Evolutionary conservation across 2,797 vertebrate species (phyloP), one percentile per base, ranked within the genome.

Genomic region (Leptatherina wallacei): DNA sequence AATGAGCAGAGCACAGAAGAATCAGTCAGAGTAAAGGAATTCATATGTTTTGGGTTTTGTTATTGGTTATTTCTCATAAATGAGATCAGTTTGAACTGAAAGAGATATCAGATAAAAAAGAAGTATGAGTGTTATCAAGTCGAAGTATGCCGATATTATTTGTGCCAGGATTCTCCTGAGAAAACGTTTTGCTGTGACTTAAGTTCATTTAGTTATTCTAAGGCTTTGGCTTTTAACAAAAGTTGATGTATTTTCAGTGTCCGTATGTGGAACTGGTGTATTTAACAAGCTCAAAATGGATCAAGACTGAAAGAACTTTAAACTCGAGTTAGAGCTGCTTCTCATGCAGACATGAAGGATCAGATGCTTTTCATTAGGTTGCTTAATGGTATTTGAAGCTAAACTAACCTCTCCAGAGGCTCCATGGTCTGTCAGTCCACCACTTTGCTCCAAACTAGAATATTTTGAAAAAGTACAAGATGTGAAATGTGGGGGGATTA

Each of bases 1-100:
- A 69, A 73, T 58, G 63, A 73, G 63, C 14, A 59, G 49, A 72
- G 55, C 36, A 29, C 51, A 65, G 3, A n/a, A 42, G 52, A 56
- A 38, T 62, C 22, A 32, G 51, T 20, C 51, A 52, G 27, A 2
- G 55, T 29, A 18, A 14, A 61, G 27, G 30, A 54, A 32, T 58
- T 35, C 13, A 24, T 52, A 29, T 60, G 38, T 54, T 59, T n/a
- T 38, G 38, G 33, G 38, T 65, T 69, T 56, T 1, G 14, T 63
- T 18, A 12, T 10, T 24, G n/a, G 22, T 12, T 24, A 12, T 24
- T 11, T 52, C 22, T 24, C 11, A 22, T 4, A 3, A 9, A 35
- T 35, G 5, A 49, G 44, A 2, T 18, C 57, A 29, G 14, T 22
- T 27, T n/a, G 4, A 33, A 20, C 9, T 16, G 20, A 35, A 40